Conservation (phyloP, 2,888 invertebrate species). For the Drosophila paracracens region DNA sequence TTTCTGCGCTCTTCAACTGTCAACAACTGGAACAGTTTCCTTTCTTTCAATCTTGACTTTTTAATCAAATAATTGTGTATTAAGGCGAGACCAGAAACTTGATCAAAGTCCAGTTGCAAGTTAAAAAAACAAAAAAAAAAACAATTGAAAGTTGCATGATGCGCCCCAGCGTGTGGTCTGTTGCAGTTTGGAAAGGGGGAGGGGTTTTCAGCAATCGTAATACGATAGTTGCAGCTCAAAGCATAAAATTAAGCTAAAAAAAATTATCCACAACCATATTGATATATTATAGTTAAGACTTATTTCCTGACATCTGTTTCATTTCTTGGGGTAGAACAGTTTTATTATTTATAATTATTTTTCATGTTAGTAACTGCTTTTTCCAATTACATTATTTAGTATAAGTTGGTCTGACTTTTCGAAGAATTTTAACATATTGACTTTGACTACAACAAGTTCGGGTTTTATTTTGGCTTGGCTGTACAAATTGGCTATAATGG, state of each 20-base stretch:
- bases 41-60: conserved; percentile 8
- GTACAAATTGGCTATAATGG: background rate
- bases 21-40: conserved; percentile 33
- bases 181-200: background rate
- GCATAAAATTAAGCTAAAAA: background rate
- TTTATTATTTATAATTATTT: too few species aligned
- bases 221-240: background rate
- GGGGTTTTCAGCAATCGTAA: background rate
- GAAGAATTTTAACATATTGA: too few species aligned
- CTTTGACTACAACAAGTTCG: background rate
- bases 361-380: background rate
- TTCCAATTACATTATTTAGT: background rate
- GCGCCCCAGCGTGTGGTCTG: background rate
- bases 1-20: conserved; percentile 28
- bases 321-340: background rate
- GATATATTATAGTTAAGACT: background rate
- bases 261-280: background rate
- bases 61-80: conserved; percentile 33
- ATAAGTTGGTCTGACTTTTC: background rate
- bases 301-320: background rate
- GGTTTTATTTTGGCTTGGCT: background rate
- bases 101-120: conserved; percentile 10
- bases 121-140: background rate
- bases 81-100: conserved; percentile 5
- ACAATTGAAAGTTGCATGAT: conserved; percentile 6